These are phyloP conservation scores for Suncus etruscus DNA, from an alignment of 2,113 vertebrate species.

Conservation along the genomic window DNA sequence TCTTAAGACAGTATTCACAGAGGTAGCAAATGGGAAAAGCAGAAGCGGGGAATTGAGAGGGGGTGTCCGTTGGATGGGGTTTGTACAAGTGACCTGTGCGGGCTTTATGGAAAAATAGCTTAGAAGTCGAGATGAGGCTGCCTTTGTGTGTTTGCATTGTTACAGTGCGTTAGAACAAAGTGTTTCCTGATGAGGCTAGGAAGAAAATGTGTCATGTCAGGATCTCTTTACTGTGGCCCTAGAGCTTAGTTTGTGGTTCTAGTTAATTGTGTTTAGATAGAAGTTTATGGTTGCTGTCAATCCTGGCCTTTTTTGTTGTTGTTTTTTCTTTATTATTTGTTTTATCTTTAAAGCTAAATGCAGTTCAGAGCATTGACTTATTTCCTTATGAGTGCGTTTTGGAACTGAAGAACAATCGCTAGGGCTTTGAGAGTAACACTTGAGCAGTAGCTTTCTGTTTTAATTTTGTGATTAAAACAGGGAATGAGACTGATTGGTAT, in stretches of 20 bases:
- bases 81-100: not conserved
- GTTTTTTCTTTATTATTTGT: not conserved
- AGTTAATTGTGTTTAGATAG: not conserved
- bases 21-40: not conserved
- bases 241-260: not conserved
- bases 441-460: not conserved
- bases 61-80: not conserved
- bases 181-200: not conserved
- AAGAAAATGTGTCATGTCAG: not conserved
- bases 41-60: not conserved
- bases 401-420: not conserved
- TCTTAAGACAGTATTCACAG: not conserved
- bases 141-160: not conserved
- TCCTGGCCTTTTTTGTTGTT: not conserved
- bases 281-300: not conserved
- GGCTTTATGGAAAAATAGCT: not conserved
- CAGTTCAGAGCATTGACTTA: not conserved
- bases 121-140: not conserved
- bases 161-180: not conserved
- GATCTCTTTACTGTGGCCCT: not conserved
- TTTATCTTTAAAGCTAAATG: not conserved
- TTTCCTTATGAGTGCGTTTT: not conserved
- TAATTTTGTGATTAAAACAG: constrained; percentile 19
- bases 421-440: constrained; percentile 22
- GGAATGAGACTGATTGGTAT: not conserved